These are phyloP conservation scores for Euzophera pinguis DNA, from an alignment of 2,888 invertebrate genomes.

Conservation along the genomic window DNA sequence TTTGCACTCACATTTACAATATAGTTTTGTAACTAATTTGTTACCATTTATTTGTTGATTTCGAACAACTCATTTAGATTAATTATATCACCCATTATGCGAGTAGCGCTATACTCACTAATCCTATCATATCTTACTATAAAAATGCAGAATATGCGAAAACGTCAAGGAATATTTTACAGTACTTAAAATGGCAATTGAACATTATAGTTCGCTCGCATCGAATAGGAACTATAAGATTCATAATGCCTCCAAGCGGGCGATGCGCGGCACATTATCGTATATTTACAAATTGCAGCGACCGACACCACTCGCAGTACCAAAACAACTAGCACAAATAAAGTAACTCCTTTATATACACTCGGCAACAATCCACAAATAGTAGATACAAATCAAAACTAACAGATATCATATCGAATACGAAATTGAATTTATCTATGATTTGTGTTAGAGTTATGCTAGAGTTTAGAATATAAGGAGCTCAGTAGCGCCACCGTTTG, in stretches of 20 bases:
- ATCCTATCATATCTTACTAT: constrained; percentile 72
- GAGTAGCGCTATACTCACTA: constrained; percentile 74
- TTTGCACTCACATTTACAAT: constrained; percentile 80
- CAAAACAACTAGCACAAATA: constrained; percentile 72
- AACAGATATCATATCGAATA: constrained; percentile 59
- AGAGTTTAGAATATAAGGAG: constrained; percentile 78
- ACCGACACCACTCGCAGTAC: constrained; percentile 47
- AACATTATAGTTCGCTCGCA: constrained; percentile 79
- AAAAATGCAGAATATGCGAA: constrained; percentile 80
- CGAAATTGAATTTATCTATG: constrained; percentile 59
- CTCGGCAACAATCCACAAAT: constrained; percentile 62
- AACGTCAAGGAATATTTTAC: constrained; percentile 77
- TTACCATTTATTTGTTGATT: constrained; percentile 67
- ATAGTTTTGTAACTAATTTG: constrained; percentile 70
- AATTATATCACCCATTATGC: constrained; percentile 79
- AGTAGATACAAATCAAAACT: constrained; percentile 62
- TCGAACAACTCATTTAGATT: constrained; percentile 74
- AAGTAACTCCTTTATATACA: constrained; percentile 65
- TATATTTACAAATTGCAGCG: constrained; percentile 57
- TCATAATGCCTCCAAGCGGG: constrained; percentile 71
- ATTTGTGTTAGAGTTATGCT: constrained; percentile 73
- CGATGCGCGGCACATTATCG: constrained; percentile 29
- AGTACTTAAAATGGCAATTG: constrained; percentile 69
- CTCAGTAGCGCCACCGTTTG: constrained; percentile 69
- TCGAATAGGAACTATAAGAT: constrained; percentile 80